phyloP scores from a whole-genome alignment of 2,888 invertebrate species.

The Dascillus cervinus region DNA sequence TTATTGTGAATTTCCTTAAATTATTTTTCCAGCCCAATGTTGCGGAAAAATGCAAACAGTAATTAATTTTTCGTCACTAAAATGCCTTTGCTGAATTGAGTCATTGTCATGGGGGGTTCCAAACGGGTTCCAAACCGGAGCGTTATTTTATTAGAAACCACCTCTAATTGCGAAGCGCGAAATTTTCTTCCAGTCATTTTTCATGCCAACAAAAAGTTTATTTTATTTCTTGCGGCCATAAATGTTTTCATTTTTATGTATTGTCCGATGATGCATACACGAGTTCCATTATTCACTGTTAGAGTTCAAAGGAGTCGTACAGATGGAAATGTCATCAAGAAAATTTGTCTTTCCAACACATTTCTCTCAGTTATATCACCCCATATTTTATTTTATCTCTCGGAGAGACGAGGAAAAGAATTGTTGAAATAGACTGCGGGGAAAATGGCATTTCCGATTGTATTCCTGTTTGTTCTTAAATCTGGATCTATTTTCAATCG shows the following conservation, averaged over 20 bases:
- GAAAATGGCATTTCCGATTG: constrained; percentile 25
- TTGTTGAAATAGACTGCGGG: constrained; percentile 19
- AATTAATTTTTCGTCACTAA: too few relatives aligned
- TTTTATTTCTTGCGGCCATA: not conserved
- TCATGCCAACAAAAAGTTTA: too few relatives aligned
- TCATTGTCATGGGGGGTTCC: too few relatives aligned
- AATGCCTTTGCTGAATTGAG: too few relatives aligned
- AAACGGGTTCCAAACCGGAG: too few relatives aligned
- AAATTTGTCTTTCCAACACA: constrained; percentile 30
- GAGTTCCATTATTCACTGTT: constrained; percentile 26
- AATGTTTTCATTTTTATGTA: constrained; percentile 2
- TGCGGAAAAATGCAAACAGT: too few relatives aligned
- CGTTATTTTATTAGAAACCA: too few relatives aligned
- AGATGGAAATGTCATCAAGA: constrained; percentile 32
- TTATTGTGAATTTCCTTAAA: too few relatives aligned
- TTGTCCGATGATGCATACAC: constrained; percentile 25
- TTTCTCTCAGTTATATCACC: constrained; percentile 25
- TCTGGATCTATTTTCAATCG: constrained; percentile 6
- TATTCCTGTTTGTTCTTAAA: constrained; percentile 20
- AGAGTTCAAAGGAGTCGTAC: constrained; percentile 28
- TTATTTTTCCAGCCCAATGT: too few relatives aligned
- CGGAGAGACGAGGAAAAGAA: constrained; percentile 16
- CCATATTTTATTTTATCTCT: constrained; percentile 24
- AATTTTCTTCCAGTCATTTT: too few relatives aligned
- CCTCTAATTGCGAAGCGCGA: too few relatives aligned